These are phyloP conservation scores for Nautilus pompilius DNA, from an alignment of 1,140 invertebrate genomes.

Conservation along the genomic window DNA sequence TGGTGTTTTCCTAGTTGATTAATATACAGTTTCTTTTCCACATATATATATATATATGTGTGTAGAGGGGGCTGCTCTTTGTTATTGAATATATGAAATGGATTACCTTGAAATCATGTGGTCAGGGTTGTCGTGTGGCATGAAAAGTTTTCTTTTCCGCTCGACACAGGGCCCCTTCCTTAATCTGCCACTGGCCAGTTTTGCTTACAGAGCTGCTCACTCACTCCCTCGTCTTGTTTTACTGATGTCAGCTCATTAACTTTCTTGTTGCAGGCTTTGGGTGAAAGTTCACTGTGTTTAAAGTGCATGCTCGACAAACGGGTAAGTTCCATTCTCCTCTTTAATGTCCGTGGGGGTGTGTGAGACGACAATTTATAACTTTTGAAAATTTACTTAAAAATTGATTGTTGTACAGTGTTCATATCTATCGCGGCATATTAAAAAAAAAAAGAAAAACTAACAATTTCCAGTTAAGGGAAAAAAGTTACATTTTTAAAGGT, in stretches of 20 bases:
- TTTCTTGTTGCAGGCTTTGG: slow-evolving; percentile 46
- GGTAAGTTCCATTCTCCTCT: slow-evolving; percentile 36
- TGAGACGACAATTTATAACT: neutral
- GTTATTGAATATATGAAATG: neutral
- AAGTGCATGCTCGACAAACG: slow-evolving; percentile 53
- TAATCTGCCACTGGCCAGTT: too few species aligned
- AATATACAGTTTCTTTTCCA: too few species aligned
- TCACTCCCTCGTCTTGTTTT: neutral
- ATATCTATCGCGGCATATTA: neutral
- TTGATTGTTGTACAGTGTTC: neutral
- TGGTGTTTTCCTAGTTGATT: too few species aligned
- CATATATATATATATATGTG: too few species aligned
- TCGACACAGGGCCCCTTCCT: too few species aligned
- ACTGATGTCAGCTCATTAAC: neutral
- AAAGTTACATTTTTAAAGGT: neutral
- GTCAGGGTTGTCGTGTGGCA: neutral
- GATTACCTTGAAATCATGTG: neutral
- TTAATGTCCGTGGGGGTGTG: neutral
- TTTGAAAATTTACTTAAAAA: neutral
- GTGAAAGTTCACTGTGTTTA: slow-evolving; percentile 56
- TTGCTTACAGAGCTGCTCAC: neutral
- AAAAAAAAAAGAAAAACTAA: neutral
- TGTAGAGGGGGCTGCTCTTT: too few species aligned
- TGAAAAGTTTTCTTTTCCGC: too few species aligned
- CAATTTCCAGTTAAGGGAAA: neutral